phyloP scores from a whole-genome alignment of 2,888 invertebrate genomes.

The Uloborus plumipes region DNA sequence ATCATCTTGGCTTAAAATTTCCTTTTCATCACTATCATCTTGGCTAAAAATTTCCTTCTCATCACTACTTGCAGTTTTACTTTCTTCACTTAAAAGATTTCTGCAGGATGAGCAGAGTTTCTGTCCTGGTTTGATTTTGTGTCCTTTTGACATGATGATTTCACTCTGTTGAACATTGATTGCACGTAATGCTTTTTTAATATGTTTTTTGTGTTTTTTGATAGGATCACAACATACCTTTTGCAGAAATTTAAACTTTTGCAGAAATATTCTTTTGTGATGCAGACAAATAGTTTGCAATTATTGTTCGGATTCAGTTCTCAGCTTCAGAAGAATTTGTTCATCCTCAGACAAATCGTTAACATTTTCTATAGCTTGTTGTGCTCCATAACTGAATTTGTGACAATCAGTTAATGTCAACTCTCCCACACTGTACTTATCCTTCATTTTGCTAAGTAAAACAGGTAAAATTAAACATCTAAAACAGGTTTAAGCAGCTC shows the following conservation, averaged over 20 bases:
- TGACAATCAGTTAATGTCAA: constrained; percentile 10
- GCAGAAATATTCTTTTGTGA: constrained; percentile 9
- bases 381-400: constrained; percentile 12
- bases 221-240: constrained; percentile 13
- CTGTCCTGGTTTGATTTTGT: constrained; percentile 12
- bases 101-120: constrained; percentile 12
- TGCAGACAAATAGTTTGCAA: constrained; percentile 6
- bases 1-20: no score
- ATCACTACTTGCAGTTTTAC: constrained; percentile 13
- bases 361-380: constrained; percentile 15
- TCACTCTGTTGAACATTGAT: constrained; percentile 12
- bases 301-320: constrained; percentile 9
- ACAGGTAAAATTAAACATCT: no score
- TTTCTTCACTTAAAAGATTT: constrained; percentile 11
- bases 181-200: constrained; percentile 15
- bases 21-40: no score
- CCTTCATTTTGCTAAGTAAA: background rate
- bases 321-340: constrained; percentile 13
- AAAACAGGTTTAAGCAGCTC: no score
- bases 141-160: background rate
- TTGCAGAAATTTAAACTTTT: constrained; percentile 4
- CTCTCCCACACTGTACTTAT: background rate
- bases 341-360: constrained; percentile 12
- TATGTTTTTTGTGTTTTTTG: constrained; percentile 4
- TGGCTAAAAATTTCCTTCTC: background rate